phyloP scores from a whole-genome alignment of 2,888 invertebrate species.

The Lottia scabra region DNA sequence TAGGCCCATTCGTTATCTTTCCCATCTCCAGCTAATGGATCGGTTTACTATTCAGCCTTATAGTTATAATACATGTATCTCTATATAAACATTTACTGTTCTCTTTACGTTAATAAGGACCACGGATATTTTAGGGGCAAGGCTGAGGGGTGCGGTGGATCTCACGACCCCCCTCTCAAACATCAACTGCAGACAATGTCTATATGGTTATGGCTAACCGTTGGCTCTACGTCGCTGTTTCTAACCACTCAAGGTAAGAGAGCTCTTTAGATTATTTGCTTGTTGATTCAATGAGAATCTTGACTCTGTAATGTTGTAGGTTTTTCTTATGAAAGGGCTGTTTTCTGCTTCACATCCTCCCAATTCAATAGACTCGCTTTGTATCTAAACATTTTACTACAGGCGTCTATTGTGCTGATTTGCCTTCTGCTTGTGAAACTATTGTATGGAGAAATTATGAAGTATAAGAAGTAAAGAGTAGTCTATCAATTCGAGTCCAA shows the following conservation, averaged over 20 bases:
- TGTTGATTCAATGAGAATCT: background rate
- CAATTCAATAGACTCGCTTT: background rate
- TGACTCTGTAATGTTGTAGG: background rate
- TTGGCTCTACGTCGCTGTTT: background rate
- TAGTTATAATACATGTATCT: background rate
- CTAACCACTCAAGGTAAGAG: background rate
- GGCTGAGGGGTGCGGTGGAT: background rate
- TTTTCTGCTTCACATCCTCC: background rate
- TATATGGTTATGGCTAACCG: background rate
- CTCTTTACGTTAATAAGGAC: too few species aligned
- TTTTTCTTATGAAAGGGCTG: background rate
- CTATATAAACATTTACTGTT: background rate
- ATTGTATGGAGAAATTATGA: background rate
- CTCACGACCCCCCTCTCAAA: background rate
- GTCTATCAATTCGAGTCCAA: background rate
- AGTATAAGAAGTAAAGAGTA: background rate
- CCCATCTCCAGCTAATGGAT: background rate
- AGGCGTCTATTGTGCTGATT: background rate
- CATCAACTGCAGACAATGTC: background rate
- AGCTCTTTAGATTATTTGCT: background rate
- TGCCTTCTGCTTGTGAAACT: background rate
- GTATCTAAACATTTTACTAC: constrained; percentile 2
- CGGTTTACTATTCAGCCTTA: background rate
- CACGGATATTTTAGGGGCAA: too few species aligned
- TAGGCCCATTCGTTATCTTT: background rate